Evolutionary conservation across 2,888 invertebrate species (phyloP), one percentile per base, ranked within the genome.

Genomic region (Napeogenes inachia): DNA sequence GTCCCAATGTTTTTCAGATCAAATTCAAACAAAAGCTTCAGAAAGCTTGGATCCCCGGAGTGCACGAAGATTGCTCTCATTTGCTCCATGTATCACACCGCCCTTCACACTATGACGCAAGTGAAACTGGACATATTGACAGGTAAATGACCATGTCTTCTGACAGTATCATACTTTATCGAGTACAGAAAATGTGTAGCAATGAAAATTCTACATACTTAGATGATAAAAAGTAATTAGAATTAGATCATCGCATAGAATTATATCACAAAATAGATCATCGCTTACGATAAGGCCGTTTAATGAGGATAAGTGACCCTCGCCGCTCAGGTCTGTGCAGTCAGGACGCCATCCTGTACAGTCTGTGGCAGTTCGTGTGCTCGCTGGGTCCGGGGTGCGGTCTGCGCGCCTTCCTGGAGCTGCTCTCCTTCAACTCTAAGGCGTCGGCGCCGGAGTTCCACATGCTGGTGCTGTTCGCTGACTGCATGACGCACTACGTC

Each of bases 401-500:
- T 3, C 85, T 98, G 66, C 97, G 97, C 84, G 94, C 95, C 4
- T 97, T 97, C 85, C 85, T 98, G 54, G 98, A 98, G 80, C 93
- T 96, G 70, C 85, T 98, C 64, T 94, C 95, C 50, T 92, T 94
- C 32, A 95, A 96, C 76, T 94, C 96, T 2, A 95, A 96, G 78
- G 93, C 94, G 33, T 92, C 94, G 2, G 95, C 96, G 60, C 97
- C 98, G 0, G 97, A 98, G 88, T 97, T 98, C 77, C 96, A 97
- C 77, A 96, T 99, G 92, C 90, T 99, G 54, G 96, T 97, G 80
- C 89, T 99, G 0, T 98, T 99, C 84, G 95, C 96, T 68, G 98
- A 99, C 78, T 96, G 98, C 76, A 97, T 98, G 93, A 96, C 97
- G 13, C 98, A 99, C 86, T 96, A 98, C 80, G 96, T 99, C 61